Evolutionary conservation across 2,797 vertebrate species (phyloP), one percentile per base, ranked within the genome.

Genomic region (Pyrocephalus nanus): DNA sequence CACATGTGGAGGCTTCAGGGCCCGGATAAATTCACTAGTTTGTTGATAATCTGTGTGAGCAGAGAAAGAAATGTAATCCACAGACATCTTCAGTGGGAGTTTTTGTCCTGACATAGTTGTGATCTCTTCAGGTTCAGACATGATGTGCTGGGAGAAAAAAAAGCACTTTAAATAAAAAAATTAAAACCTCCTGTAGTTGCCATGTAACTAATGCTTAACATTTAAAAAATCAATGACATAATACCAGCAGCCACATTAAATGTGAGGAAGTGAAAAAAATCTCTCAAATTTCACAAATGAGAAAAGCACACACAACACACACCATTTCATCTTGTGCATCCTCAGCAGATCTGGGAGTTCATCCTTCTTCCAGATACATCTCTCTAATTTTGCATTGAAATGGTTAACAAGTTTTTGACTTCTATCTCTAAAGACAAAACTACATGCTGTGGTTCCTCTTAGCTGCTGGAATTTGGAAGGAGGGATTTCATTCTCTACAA

Each of bases 61-160:
- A 6, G 99, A 99, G 98, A 99, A 99, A 95, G 99, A 99, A 97
- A 99, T 99, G 97, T 99, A 99, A 97, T 99, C 99, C 96, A 99
- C 99, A 4, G 99, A 99, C 99, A 99, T 99, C 98, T 99, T 99
- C 96, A 99, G 97, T 25, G 98, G 99, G 16, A 99, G 98, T 89
- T 99, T 99, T 97, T 99, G 99, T 26, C 99, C 99, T 17, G 99
- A 99, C 99, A 99, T 99, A 70, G 99, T 99, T 86, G 98, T 98
- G 96, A 99, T 99, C 97, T 99, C 99, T 86, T 99, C 99, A 0
- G 99, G 99, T 94, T 99, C 99, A 45, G 99, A 99, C 99, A 99
- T 99, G 96, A 99, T 99, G 96, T 99, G 99, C 99, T 99, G 92
- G 40, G 43, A 9, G 53, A 80, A 75, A 90, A 88, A 58, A 69